Base-by-base conservation (phyloP, 2,888 invertebrate species). In the Cephus spinipes region DNA sequence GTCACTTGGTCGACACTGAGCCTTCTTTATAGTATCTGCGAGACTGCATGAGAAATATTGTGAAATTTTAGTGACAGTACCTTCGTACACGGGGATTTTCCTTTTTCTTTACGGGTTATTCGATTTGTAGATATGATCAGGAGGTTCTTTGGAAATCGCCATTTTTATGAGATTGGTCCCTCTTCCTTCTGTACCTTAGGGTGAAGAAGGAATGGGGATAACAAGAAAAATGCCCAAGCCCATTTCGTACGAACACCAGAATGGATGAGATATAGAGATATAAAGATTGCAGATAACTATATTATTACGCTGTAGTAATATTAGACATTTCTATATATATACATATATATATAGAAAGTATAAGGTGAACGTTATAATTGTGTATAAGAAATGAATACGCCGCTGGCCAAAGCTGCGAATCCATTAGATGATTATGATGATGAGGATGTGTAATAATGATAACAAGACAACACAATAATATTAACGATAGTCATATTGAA, bases 301-400 rank as follows among this genome's bases (percentile, higher is more conserved):
- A 76, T 55, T 55, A 55, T 55, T 55, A 55, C 55, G 55, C 55
- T 55, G 55, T 23, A 55, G 55, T 55, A 40, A 55, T 40, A 32
- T 69, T 75, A 69, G 78, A 77, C 80, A 80, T 79, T 79, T 78
- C 77, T 77, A 79, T 68, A 77, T 73, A 75, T 76, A 76, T 76
- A 80, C 31, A 78, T 33, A 75, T 75, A 77, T 73, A 77, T 75
- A 76, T 74, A 55, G 76, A 74, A 34, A 74, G 79, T 81, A 79
- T 78, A 81, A 79, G 75, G 80, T 81, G 79, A 78, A 79, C 82
- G 81, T 83, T 81, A 83, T 79, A 81, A 83, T 80, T 83, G 83
- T 82, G 80, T 78, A 82, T 76, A 80, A 82, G 80, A 81, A 69
- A 76, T 75, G 79, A 78, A 75, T 69, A 76, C 68, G 78, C 73